Base-by-base conservation (phyloP, 2,113 vertebrate species). In the Chauna torquata region DNA sequence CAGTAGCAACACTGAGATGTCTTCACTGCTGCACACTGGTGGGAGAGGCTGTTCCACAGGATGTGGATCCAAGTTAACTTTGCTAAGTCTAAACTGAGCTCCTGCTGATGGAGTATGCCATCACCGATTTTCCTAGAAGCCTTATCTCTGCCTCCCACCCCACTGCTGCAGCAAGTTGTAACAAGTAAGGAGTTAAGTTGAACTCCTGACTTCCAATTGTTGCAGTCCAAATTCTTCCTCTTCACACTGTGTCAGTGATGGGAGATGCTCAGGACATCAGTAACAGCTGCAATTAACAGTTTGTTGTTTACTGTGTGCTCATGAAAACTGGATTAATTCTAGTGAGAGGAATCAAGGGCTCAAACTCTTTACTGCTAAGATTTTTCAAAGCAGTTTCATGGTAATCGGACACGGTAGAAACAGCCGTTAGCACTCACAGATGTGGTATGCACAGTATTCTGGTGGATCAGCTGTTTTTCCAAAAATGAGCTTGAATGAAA, bases 11-110 rank as follows among this genome's bases (percentile, higher is more conserved):
- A 20, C 57, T 6, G 30, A 82, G 36, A 45, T 12, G 36, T 52
- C 66, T 28, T 34, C 36, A 7, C 22, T 27, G 42, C 66, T 42
- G 22, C 28, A 25, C 0, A 0, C 11, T 32, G 23, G 16, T 27
- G 47, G 52, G 22, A 79, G 64, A 59, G 11, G 32, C 36, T 20
- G 6, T 38, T 36, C n/a, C 2, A 47, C 45, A 30, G 42, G 27
- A 66, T 9, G 2, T 2, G 11, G 25, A 7, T 1, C 68, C 22
- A 70, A 20, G n/a, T 30, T 9, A n/a, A 20, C 12, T 59, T 36
- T n/a, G 9, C 2, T 9, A 2, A 0, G 17, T 7, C 25, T 58
- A 47, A 59, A 30, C 0, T 1, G 8, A 65, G 34, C 11, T 19
- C 20, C 16, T n/a, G 36, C 16, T 52, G 32, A 8, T 38, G 24